These are phyloP conservation scores for Sinohyriopsis cumingii DNA, from an alignment of 2,888 invertebrate species.

Conservation along the genomic window DNA sequence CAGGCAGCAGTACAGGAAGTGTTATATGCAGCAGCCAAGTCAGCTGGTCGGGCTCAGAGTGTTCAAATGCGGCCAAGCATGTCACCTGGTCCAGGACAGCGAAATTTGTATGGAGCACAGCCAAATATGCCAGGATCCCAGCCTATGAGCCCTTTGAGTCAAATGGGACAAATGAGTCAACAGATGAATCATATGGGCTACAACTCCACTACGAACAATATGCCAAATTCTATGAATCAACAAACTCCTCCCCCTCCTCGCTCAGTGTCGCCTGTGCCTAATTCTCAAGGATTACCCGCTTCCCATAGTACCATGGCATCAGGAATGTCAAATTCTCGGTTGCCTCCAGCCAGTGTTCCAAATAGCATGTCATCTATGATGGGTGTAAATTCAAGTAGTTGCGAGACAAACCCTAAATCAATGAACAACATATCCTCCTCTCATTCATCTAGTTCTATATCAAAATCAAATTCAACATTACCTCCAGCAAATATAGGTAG, in stretches of 20 bases:
- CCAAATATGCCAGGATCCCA: constrained; percentile 27
- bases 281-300: constrained; percentile 27
- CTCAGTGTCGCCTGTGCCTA: constrained; percentile 55
- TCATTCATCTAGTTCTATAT: constrained; percentile 32
- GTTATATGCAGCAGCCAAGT: constrained; percentile 65
- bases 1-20: constrained; percentile 69
- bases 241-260: constrained; percentile 34
- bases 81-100: constrained; percentile 35
- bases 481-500: constrained; percentile 25
- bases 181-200: constrained; percentile 55
- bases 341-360: constrained; percentile 15
- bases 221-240: constrained; percentile 29
- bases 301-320: too few relatives aligned
- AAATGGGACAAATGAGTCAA: constrained; percentile 52
- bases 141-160: constrained; percentile 39
- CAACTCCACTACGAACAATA: constrained; percentile 44
- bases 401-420: constrained; percentile 27
- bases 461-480: constrained; percentile 12
- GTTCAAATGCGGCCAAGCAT: constrained; percentile 27
- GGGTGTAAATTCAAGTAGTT: constrained; percentile 26
- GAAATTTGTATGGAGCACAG: constrained; percentile 48
- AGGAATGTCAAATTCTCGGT: background rate
- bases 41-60: constrained; percentile 44
- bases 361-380: constrained; percentile 11
- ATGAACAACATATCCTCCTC: constrained; percentile 2